These are phyloP conservation scores for Chelonus insularis DNA, from an alignment of 1,140 invertebrate genomes.

Conservation along the genomic window DNA sequence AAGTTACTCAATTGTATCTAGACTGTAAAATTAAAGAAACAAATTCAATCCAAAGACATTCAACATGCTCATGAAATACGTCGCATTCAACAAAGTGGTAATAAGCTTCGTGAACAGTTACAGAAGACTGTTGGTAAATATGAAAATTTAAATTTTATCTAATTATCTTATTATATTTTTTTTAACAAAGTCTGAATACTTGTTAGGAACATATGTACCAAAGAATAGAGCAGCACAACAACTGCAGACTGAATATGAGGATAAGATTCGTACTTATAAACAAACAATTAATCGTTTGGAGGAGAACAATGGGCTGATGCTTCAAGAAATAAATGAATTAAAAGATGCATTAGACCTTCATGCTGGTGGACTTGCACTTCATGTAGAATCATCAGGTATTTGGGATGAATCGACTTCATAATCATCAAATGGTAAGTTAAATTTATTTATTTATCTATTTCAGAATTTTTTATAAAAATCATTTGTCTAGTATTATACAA, in stretches of 20 bases:
- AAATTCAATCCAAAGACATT: conserved; percentile 39
- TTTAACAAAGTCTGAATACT: too few species aligned
- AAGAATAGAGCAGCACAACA: conserved; percentile 32
- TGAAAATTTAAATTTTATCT: conserved; percentile 12
- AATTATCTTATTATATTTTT: too few species aligned
- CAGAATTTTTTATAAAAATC: too few species aligned
- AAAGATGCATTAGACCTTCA: conserved; percentile 33
- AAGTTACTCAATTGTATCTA: conserved; percentile 16
- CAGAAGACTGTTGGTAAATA: conserved; percentile 37
- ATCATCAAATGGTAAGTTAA: conserved; percentile 27
- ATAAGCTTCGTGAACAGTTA: conserved; percentile 39
- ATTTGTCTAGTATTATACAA: too few species aligned
- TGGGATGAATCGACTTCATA: conserved; percentile 30
- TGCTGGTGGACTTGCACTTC: conserved; percentile 27
- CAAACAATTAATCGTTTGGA: conserved; percentile 39
- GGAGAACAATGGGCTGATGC: conserved; percentile 39
- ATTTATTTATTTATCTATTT: too few species aligned
- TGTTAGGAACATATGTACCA: too few species aligned
- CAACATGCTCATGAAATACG: conserved; percentile 41
- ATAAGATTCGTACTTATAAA: conserved; percentile 34
- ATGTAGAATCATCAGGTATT: conserved; percentile 32
- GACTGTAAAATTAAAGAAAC: conserved; percentile 38
- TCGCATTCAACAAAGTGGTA: conserved; percentile 32
- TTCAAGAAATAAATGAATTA: conserved; percentile 38
- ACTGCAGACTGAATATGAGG: conserved; percentile 31